These are phyloP conservation scores for Rhodophaea formosa DNA, from an alignment of 2,888 invertebrate genomes.

Conservation along the genomic window DNA sequence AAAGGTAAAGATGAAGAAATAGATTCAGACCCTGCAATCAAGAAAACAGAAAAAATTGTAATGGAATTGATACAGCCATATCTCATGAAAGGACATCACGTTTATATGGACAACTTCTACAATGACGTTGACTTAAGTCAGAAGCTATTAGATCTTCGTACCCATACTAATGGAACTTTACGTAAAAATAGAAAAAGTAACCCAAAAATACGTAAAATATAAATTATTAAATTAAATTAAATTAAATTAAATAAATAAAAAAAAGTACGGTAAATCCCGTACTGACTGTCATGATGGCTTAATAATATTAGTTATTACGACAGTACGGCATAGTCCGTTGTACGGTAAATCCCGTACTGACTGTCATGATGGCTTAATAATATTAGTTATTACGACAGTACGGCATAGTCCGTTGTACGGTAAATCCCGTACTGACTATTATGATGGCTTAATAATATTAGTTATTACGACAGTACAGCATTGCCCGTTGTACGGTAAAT, in stretches of 20 bases:
- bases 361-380: too few species aligned
- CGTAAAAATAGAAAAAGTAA: conserved; percentile 29
- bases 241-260: too few species aligned
- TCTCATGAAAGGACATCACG: conserved; percentile 29
- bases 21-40: conserved; percentile 15
- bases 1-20: conserved; percentile 28
- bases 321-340: neutral
- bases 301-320: too few species aligned
- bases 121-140: conserved; percentile 27
- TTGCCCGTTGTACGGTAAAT: neutral
- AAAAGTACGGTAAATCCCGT: too few species aligned
- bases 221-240: too few species aligned
- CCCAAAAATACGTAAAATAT: too few species aligned
- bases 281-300: too few species aligned
- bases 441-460: neutral
- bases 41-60: conserved; percentile 29
- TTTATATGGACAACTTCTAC: conserved; percentile 34
- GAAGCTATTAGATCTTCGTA: conserved; percentile 28
- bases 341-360: too few species aligned
- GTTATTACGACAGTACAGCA: neutral
- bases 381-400: too few species aligned
- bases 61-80: conserved; percentile 30
- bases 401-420: neutral
- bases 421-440: neutral
- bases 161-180: conserved; percentile 30